phyloP scores from a whole-genome alignment of 2,888 invertebrate genomes.

The Drosophila tanythrix region DNA sequence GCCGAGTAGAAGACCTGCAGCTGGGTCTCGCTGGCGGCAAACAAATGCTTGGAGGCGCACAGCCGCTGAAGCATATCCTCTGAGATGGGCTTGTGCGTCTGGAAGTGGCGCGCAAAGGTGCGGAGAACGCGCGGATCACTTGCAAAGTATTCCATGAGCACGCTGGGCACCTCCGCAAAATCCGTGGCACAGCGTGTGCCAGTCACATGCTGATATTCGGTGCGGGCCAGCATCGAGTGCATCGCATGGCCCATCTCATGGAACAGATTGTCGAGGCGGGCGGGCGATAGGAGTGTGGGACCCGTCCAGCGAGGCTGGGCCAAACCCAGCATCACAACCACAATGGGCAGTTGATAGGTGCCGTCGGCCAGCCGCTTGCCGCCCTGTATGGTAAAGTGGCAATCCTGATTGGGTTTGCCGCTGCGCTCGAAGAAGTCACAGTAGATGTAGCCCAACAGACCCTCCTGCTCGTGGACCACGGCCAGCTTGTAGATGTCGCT shows the following conservation, averaged over 20 bases:
- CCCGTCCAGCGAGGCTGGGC: conserved; percentile 90
- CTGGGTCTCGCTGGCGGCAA: conserved; percentile 95
- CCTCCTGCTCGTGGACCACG: conserved; percentile 93
- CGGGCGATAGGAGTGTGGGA: conserved; percentile 92
- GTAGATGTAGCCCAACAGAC: conserved; percentile 96
- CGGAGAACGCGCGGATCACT: conserved; percentile 93
- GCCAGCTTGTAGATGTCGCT: conserved; percentile 95
- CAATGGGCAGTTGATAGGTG: conserved; percentile 95
- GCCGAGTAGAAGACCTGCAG: conserved; percentile 95
- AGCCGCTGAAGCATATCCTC: conserved; percentile 91
- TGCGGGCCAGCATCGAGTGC: conserved; percentile 98
- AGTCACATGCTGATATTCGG: conserved; percentile 97
- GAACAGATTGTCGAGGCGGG: conserved; percentile 97
- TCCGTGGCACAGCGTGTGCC: conserved; percentile 99
- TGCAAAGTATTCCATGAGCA: conserved; percentile 99
- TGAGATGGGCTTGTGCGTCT: conserved; percentile 93
- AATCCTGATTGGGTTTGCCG: conserved; percentile 98
- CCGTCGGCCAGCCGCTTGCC: conserved; percentile 92
- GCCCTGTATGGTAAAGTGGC: conserved; percentile 99
- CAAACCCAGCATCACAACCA: conserved; percentile 96
- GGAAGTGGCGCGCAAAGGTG: conserved; percentile 95
- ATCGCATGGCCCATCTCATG: conserved; percentile 99
- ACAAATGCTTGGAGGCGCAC: conserved; percentile 94
- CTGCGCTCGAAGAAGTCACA: conserved; percentile 97
- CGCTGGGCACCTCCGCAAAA: conserved; percentile 99